These are phyloP conservation scores for Rafetus swinhoei DNA, from an alignment of 2,113 vertebrate species.

Conservation along the genomic window DNA sequence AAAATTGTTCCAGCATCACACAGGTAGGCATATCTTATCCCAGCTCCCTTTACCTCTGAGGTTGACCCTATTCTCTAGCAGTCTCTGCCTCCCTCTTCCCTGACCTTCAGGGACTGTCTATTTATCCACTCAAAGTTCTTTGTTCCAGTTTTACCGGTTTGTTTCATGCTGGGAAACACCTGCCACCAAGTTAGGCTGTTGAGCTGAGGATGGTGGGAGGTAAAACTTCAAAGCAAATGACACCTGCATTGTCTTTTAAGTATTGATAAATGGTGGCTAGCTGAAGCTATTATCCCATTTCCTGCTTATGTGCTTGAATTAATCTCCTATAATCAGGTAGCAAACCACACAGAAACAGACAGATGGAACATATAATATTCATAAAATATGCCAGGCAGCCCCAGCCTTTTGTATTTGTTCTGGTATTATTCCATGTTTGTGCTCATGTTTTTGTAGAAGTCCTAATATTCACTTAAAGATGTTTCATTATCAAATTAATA, in stretches of 20 bases:
- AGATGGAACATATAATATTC: neutral
- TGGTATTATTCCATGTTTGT: neutral
- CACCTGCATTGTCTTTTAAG: rapidly evolving
- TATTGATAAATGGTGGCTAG: rapidly evolving
- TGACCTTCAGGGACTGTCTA: neutral
- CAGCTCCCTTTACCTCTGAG: rapidly evolving
- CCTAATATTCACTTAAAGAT: neutral
- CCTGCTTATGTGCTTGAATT: neutral
- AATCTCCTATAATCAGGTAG: neutral
- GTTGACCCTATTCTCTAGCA: neutral
- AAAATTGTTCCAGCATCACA: too few relatives aligned
- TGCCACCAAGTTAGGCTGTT: neutral
- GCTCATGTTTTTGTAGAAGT: neutral
- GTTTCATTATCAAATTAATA: neutral
- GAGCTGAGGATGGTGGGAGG: neutral
- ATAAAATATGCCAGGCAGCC: neutral
- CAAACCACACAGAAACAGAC: too few relatives aligned
- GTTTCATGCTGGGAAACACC: neutral
- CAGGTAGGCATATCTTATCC: rapidly evolving
- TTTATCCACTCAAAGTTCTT: neutral
- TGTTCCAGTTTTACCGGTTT: neutral
- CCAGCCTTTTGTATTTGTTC: neutral
- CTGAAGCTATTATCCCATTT: neutral
- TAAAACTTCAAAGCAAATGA: neutral
- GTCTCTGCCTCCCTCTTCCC: neutral